Percentiles rank a stretch among this genome's conserved stretches.
Conservation (phyloP, 2,113 vertebrate species). For the Eira barbara region DNA sequence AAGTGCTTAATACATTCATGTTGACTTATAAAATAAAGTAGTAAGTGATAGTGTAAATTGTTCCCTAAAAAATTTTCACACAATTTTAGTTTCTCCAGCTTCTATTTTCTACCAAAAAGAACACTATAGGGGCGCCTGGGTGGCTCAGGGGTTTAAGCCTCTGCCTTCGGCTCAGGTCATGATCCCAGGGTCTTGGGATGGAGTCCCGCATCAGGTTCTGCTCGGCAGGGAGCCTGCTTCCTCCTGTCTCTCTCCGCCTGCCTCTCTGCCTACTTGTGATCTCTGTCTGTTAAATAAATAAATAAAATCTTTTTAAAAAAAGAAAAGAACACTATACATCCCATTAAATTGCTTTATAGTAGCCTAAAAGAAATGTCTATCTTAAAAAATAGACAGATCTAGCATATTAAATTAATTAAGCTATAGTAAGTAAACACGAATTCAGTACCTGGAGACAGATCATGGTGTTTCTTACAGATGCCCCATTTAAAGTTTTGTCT, state of each 20-base stretch:
- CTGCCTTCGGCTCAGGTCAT: too few species aligned
- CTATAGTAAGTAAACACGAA: background rate
- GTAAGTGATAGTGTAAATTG: background rate
- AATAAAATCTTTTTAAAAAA: too few species aligned
- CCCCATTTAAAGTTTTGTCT: background rate
- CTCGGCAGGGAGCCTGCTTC: too few species aligned
- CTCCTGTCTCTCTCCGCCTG: too few species aligned
- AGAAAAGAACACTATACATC: background rate
- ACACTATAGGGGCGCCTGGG: background rate
- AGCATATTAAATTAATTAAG: background rate
- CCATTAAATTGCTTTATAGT: background rate
- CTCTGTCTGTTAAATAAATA: too few species aligned
- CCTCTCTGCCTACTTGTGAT: too few species aligned
- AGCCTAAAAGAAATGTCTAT: background rate
- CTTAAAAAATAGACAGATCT: constrained; percentile 1
- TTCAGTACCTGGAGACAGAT: background rate
- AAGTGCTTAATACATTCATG: background rate
- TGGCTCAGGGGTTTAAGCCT: too few species aligned
- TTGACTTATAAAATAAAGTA: background rate
- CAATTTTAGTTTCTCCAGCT: background rate
- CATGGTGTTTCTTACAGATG: background rate
- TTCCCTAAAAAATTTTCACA: background rate
- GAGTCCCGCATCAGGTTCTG: too few species aligned
- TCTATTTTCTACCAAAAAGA: constrained; percentile 7
- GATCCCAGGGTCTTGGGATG: too few species aligned